Base-by-base conservation (phyloP, 2,113 vertebrate species). In the Malurus elegans region DNA sequence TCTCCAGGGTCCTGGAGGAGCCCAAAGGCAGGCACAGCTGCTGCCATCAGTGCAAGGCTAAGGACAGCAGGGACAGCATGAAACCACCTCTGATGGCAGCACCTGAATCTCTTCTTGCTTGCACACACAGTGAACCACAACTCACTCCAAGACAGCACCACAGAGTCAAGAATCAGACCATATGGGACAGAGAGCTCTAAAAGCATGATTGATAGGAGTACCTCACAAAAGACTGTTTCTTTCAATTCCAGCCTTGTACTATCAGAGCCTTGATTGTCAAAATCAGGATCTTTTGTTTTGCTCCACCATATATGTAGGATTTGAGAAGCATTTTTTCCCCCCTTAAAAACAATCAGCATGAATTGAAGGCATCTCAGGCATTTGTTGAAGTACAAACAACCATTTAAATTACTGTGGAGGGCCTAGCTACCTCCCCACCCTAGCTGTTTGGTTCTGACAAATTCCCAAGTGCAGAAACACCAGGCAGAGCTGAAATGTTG, bases 251-350 rank as follows among this genome's bases (percentile, higher is more conserved):
- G 40, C 8, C 23, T 62, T 1, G 0, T 57, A 61, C 24, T 42
- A 62, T 45, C 36, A n/a, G 5, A 48, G 18, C 29, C 29, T 71
- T 34, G 24, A 38, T 88, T 85, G 48, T 72, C 67, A 72, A 72
- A 67, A 75, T 67, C 6, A 7, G 11, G 21, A 56, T 40, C 6
- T 67, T 79, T 45, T 54, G 12, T 32, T 94, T 75, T 90, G 48
- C 9, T 70, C 18, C 28, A 51, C n/a, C 1, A 1, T 56, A 8
- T 19, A 29, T 0, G 0, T 14, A 58, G 40, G 5, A 11, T 85
- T 26, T 36, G 18, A 70, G 20, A 31, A 8, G 12, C 7, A n/a
- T 54, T 32, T 56, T 61, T 65, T 18, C 0, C 12, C 28, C 32
- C 31, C 28, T 72, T 73, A 18, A 58, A 83, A 82, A 45, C 8